A percentile compares a stretch with the other conserved stretches of the same genome.
Evolutionary conservation across 2,113 vertebrate species (phyloP).

Genomic region (Raja brachyura): DNA sequence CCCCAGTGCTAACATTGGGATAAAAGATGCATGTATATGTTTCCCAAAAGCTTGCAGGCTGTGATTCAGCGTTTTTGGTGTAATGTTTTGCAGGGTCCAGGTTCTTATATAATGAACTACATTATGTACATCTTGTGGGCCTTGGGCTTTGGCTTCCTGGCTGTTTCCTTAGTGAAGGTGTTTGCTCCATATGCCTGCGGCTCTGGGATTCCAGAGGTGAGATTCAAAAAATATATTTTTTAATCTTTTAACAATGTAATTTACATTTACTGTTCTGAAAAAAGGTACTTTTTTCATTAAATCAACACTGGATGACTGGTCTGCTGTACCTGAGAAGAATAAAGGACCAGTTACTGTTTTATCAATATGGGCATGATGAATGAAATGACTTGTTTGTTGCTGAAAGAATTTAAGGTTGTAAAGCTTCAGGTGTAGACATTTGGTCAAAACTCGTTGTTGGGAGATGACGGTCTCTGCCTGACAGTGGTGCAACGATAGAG

Average conservation of each 20-base stretch:
- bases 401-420: background rate
- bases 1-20: background rate
- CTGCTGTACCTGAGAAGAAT: background rate
- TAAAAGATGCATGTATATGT: background rate
- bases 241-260: background rate
- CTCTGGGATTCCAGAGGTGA: slow-evolving; percentile 96
- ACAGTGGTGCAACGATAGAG: no score
- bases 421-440: background rate
- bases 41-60: background rate
- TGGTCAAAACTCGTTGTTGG: background rate
- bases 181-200: slow-evolving; percentile 96
- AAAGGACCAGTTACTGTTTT: background rate
- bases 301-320: background rate
- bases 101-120: slow-evolving; percentile 98
- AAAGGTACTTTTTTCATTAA: background rate
- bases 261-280: background rate
- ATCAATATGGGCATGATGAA: background rate
- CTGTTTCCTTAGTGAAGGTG: slow-evolving; percentile 89
- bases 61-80: background rate
- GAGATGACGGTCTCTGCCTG: no score
- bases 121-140: slow-evolving; percentile 99
- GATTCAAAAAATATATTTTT: slow-evolving; percentile 38
- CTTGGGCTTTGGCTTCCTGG: slow-evolving; percentile 89
- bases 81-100: slow-evolving; percentile 71
- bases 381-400: no score